A percentile compares a stretch with the other conserved stretches of the same genome.
Evolutionary conservation across 2,113 vertebrate species (phyloP).

Genomic region (Neodontobutis hainanensis): DNA sequence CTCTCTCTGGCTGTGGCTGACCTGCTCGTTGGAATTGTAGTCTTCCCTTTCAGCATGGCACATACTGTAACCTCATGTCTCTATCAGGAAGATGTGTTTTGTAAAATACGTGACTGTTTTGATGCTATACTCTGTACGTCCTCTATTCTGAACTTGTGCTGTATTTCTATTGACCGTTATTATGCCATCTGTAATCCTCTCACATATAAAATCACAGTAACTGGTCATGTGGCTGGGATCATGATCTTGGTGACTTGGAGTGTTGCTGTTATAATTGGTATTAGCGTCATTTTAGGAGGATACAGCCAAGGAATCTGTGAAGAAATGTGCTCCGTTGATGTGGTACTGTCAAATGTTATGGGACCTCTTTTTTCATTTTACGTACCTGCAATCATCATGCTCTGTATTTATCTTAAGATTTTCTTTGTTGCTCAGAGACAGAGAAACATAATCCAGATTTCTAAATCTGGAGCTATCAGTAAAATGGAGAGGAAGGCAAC

Average conservation of each 20-base stretch:
- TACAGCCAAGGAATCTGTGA: slow-evolving; percentile 25
- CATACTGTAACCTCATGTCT: neutral
- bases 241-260: slow-evolving; percentile 36
- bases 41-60: slow-evolving; percentile 1
- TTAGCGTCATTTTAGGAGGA: slow-evolving; percentile 2
- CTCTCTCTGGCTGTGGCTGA: no score
- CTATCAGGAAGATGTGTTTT: slow-evolving; percentile 23
- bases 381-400: slow-evolving; percentile 4
- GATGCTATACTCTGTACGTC: slow-evolving; percentile 26
- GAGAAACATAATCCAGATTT: slow-evolving; percentile 2
- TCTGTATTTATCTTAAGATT: slow-evolving; percentile 4
- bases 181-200: slow-evolving; percentile 38
- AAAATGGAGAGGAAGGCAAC: slow-evolving; percentile 9
- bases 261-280: slow-evolving; percentile 6
- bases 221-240: neutral
- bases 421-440: slow-evolving; percentile 10
- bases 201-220: slow-evolving; percentile 28
- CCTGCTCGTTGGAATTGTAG: no score
- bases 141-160: slow-evolving; percentile 39
- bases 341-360: neutral
- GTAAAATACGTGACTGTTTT: slow-evolving; percentile 29
- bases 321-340: slow-evolving; percentile 14
- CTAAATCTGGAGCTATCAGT: neutral
- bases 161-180: slow-evolving; percentile 47
- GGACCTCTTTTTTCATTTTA: slow-evolving; percentile 5